These are phyloP conservation scores for Halisarca cf. caerulea DNA, from an alignment of 37 sponge, comb jelly and placozoan species.

Conservation along the genomic window DNA sequence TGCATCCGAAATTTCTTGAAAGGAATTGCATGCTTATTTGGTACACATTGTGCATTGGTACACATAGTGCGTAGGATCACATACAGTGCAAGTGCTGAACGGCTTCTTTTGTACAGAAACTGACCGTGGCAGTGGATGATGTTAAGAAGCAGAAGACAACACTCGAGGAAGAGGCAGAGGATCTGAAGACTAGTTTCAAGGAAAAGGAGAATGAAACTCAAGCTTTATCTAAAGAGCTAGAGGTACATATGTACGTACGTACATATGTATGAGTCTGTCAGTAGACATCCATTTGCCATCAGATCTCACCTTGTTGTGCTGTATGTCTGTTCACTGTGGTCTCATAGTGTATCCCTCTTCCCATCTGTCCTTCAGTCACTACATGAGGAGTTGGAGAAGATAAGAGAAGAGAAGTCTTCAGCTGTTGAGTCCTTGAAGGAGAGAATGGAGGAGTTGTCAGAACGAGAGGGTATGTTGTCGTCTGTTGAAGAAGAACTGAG, in stretches of 20 bases:
- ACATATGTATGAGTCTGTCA: too few relatives aligned
- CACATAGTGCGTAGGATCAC: too few relatives aligned
- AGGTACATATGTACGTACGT: too few relatives aligned
- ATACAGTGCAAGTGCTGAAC: too few relatives aligned
- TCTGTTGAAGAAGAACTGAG: not conserved
- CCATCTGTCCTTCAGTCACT: not conserved
- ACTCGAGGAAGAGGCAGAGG: not conserved
- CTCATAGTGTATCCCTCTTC: not conserved
- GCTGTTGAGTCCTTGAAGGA: not conserved
- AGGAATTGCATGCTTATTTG: too few relatives aligned
- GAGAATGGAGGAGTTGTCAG: not conserved
- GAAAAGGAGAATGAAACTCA: slow-evolving; percentile 20
- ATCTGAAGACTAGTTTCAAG: not conserved
- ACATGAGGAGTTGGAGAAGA: not conserved
- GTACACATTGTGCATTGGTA: too few relatives aligned
- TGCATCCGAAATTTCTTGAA: too few relatives aligned
- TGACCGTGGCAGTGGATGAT: not conserved
- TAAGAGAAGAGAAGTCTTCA: not conserved
- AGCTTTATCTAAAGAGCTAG: not conserved
- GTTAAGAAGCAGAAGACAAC: not conserved
- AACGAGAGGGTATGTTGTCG: not conserved
- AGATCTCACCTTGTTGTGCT: too few relatives aligned
- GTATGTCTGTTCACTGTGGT: too few relatives aligned
- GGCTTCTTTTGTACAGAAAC: too few relatives aligned
- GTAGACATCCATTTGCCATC: too few relatives aligned